These are phyloP conservation scores for Galeopterus variegatus DNA, from an alignment of 2,113 vertebrate species.

Conservation along the genomic window DNA sequence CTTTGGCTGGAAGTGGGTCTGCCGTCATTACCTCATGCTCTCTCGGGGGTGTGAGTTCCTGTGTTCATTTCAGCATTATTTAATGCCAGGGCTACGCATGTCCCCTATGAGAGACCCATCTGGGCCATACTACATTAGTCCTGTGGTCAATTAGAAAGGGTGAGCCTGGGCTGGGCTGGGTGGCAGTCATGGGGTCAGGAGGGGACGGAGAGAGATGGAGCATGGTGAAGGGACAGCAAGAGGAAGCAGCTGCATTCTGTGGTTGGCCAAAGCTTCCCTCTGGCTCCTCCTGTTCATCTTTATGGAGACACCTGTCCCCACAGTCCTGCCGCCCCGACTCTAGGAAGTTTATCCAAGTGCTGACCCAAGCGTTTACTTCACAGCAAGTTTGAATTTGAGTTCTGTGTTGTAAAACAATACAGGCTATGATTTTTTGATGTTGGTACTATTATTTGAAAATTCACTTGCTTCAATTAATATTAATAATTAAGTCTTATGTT, in stretches of 20 bases:
- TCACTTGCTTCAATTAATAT: background rate
- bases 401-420: background rate
- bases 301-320: background rate
- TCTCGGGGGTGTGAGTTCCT: background rate
- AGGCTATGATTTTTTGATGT: background rate
- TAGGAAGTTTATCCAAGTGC: background rate
- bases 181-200: rapidly evolving
- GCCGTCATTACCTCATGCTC: background rate
- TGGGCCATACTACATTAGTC: background rate
- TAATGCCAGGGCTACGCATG: background rate
- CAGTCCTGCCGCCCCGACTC: background rate
- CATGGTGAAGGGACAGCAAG: background rate
- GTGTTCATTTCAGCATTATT: background rate
- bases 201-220: background rate
- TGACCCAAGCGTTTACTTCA: background rate
- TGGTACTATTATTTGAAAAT: background rate
- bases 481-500: background rate
- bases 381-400: background rate
- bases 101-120: background rate
- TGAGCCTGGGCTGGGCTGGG: background rate
- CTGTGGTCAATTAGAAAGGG: background rate
- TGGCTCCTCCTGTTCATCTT: background rate
- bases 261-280: background rate
- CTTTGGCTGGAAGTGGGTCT: background rate
- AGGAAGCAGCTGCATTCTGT: no score